Conservation (phyloP, 1,140 invertebrate species). For the Oryzaephilus surinamensis region DNA sequence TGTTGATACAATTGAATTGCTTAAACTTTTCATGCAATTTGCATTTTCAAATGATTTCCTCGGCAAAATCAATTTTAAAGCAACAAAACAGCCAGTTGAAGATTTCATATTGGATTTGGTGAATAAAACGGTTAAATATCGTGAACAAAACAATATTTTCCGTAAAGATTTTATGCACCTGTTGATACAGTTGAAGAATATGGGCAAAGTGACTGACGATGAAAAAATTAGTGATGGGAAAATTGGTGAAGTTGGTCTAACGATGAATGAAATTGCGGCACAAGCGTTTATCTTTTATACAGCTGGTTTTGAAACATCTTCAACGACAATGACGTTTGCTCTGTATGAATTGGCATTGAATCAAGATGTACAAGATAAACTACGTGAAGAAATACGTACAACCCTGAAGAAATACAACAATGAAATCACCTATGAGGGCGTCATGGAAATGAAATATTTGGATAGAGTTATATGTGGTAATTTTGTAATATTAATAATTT, state of each 20-base stretch:
- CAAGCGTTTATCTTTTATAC: slow-evolving; percentile 41
- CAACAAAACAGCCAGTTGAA: slow-evolving; percentile 27
- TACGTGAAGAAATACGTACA: slow-evolving; percentile 33
- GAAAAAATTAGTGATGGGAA: not conserved
- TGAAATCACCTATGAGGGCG: no score
- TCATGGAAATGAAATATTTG: no score
- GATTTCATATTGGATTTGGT: slow-evolving; percentile 38
- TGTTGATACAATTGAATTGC: not conserved
- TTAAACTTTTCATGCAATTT: slow-evolving; percentile 1
- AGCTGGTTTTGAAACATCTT: slow-evolving; percentile 43
- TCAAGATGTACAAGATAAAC: slow-evolving; percentile 39
- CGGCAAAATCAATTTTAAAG: not conserved
- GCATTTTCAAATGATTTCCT: not conserved
- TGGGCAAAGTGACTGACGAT: not conserved
- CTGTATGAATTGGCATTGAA: no score
- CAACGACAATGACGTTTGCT: slow-evolving; percentile 37
- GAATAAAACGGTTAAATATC: slow-evolving; percentile 35
- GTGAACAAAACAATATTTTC: slow-evolving; percentile 37
- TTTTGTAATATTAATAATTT: not conserved
- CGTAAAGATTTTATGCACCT: slow-evolving; percentile 41
- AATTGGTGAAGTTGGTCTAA: not conserved
- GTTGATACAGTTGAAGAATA: slow-evolving; percentile 36
- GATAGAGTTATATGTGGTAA: no score
- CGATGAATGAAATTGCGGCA: slow-evolving; percentile 27
- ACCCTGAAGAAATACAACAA: slow-evolving; percentile 15